phyloP scores from a whole-genome alignment of 2,113 vertebrate species.

The Spea multiplicata region DNA sequence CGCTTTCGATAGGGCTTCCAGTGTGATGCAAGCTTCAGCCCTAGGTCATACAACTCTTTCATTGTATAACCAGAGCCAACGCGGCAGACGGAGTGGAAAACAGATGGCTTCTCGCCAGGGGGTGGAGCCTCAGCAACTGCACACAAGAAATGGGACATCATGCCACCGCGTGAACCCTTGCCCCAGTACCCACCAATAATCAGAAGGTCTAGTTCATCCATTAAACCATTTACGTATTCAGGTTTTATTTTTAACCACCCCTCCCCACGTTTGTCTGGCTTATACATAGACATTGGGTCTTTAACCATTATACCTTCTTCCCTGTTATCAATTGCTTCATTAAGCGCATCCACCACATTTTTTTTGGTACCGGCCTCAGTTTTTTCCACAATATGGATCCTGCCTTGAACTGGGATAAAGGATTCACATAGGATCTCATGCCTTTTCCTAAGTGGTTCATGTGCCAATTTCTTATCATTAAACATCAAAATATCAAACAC shows the following conservation, averaged over 20 bases:
- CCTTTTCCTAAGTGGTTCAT: slow-evolving; percentile 78
- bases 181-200: slow-evolving; percentile 97
- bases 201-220: slow-evolving; percentile 92
- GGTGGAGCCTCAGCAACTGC: slow-evolving; percentile 80
- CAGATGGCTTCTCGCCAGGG: slow-evolving; percentile 75
- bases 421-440: slow-evolving; percentile 68
- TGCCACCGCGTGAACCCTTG: slow-evolving; percentile 86
- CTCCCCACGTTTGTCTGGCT: slow-evolving; percentile 93
- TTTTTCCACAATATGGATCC: slow-evolving; percentile 79
- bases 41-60: slow-evolving; percentile 90
- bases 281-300: slow-evolving; percentile 86
- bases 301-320: slow-evolving; percentile 98
- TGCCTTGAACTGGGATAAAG: slow-evolving; percentile 76
- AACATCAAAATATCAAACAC: slow-evolving; percentile 90
- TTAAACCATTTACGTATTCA: slow-evolving; percentile 86
- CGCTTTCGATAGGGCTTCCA: slow-evolving; percentile 88
- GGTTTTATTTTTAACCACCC: slow-evolving; percentile 97
- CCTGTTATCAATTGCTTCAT: slow-evolving; percentile 91
- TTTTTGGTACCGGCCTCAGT: slow-evolving; percentile 70
- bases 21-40: slow-evolving; percentile 82
- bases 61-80: slow-evolving; percentile 97
- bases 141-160: slow-evolving; percentile 96
- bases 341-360: slow-evolving; percentile 86
- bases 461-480: slow-evolving; percentile 81
- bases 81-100: slow-evolving; percentile 85